Conservation (phyloP, 2,113 vertebrate species). For the Myiozetetes cayanensis region DNA sequence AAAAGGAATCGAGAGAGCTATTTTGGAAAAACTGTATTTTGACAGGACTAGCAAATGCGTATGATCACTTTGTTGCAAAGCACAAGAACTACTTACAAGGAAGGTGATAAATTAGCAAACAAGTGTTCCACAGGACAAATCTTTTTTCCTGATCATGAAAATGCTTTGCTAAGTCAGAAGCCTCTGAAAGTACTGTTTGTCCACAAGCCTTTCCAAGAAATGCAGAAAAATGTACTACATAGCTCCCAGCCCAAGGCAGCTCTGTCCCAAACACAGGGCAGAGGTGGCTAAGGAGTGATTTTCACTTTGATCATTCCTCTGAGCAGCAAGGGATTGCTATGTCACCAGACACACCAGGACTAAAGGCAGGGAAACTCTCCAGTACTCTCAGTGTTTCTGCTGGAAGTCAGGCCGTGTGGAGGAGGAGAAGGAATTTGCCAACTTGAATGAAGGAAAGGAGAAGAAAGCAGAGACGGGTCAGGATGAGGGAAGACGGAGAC, state of each 20-base stretch:
- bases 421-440: slow-evolving; percentile 46
- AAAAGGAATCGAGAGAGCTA: background rate
- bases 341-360: slow-evolving; percentile 13
- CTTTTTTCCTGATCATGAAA: background rate
- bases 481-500: background rate
- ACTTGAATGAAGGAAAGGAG: slow-evolving; percentile 18
- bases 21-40: slow-evolving; percentile 27
- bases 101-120: background rate
- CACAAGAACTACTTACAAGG: background rate
- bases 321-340: background rate
- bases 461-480: background rate
- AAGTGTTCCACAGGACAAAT: background rate
- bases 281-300: background rate
- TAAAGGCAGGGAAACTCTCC: slow-evolving; percentile 21
- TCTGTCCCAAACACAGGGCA: background rate
- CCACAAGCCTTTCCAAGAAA: background rate
- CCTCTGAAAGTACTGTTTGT: background rate
- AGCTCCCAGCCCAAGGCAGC: background rate
- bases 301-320: background rate
- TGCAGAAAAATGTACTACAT: background rate
- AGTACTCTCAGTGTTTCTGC: background rate
- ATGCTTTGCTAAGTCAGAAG: background rate
- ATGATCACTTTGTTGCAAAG: background rate
- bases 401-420: slow-evolving; percentile 44
- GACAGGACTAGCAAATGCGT: background rate